Evolutionary conservation across 1,140 invertebrate genomes (phyloP), one percentile per base, ranked within the genome.

Genomic region (Telenomus remus): DNA sequence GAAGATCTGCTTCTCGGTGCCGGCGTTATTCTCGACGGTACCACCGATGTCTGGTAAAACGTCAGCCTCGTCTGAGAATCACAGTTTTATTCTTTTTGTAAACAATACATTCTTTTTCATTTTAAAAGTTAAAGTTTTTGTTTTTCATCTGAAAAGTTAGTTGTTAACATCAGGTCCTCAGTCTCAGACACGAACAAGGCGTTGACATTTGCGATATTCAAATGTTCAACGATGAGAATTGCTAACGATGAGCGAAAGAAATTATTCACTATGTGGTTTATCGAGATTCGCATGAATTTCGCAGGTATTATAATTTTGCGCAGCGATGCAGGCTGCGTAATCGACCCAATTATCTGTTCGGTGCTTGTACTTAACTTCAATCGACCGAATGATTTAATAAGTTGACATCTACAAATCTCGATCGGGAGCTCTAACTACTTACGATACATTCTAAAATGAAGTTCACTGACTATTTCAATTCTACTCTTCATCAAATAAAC

Each of bases 61-160:
- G 54, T 77, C 80, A 76, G 79, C 81, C 79, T 83, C 81, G 77
- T 84, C 82, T 86, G 73, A 19, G 63, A 57, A 80, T 46, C 42
- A 71, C 54, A 53, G 11, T 68, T 44, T 39, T 34, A 57, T 70
- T 72, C 54, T 46, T 39, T n/a, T 39, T 9, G 8, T 1, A 39
- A 39, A 11, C n/a, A 2, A 3, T 39, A 3, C 37, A 9, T 39
- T 11, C 9, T 39, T 39, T 39, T 39, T 2, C 37, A 39, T 39
- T 11, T 39, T 35, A 6, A 5, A 39, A 9, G 37, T 27, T 6
- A 27, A 27, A n/a, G n/a, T n/a, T n/a, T n/a, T 39, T 11, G 3
- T 39, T 39, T 39, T 39, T 2, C 37, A 39, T 39, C 3, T 39
- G 5, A 6, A 5, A 39, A 9, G 37, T 27, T 6, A 27, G 6